Conservation (phyloP, 2,113 vertebrate genomes). For the Dermatemys mawii region DNA sequence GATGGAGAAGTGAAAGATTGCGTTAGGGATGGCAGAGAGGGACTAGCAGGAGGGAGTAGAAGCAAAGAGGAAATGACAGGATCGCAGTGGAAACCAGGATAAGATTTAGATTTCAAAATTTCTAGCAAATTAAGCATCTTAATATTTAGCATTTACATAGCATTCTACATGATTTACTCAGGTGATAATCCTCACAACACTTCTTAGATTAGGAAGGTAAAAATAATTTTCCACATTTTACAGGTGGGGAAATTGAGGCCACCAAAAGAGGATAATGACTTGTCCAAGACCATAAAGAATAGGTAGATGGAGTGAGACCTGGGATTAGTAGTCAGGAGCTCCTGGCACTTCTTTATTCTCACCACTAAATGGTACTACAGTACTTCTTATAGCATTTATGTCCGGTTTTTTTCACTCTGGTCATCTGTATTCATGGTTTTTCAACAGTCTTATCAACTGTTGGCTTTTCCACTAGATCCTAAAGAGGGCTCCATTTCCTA, state of each 20-base stretch:
- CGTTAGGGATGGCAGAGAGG: not conserved
- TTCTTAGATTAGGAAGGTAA: not conserved
- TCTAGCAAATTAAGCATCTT: not conserved
- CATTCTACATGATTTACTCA: not conserved
- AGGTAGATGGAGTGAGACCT: not conserved
- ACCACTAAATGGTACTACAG: not conserved
- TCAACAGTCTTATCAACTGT: not conserved
- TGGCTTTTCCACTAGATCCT: not conserved
- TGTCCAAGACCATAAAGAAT: not conserved
- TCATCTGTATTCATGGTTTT: not conserved
- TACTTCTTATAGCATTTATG: not conserved
- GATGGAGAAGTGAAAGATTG: not conserved
- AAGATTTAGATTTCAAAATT: not conserved
- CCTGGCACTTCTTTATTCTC: not conserved
- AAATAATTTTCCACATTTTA: not conserved
- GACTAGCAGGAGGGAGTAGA: not conserved
- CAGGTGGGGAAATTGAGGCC: not conserved
- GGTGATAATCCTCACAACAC: not conserved
- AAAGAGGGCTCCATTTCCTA: not conserved
- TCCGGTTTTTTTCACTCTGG: not conserved
- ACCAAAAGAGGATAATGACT: not conserved
- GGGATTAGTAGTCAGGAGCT: not conserved
- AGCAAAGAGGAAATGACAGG: not conserved
- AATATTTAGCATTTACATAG: not conserved
- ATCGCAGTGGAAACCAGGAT: not conserved